A percentile compares a stretch with the other conserved stretches of the same genome.
These are phyloP conservation scores for Taxidea taxus DNA, from an alignment of 2,113 vertebrate genomes.

Conservation along the genomic window DNA sequence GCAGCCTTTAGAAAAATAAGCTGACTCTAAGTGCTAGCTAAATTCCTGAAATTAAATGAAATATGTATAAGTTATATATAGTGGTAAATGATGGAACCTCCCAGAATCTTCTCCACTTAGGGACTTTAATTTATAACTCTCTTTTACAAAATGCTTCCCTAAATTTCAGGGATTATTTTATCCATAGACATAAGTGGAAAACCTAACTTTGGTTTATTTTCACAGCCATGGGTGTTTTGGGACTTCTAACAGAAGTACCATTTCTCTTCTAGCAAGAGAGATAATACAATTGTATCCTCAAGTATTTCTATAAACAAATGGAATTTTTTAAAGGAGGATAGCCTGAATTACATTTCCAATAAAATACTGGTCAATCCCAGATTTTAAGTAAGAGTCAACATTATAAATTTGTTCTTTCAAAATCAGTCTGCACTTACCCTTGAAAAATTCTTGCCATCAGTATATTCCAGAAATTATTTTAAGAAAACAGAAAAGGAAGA, in stretches of 20 bases:
- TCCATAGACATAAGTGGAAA: background rate
- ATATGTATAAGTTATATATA: background rate
- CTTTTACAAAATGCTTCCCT: background rate
- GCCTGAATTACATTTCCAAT: background rate
- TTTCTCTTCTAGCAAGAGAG: background rate
- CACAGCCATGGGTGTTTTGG: background rate
- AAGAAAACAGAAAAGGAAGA: conserved; percentile 34
- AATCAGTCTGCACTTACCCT: background rate
- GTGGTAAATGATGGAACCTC: background rate
- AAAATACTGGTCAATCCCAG: background rate
- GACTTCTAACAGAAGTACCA: background rate
- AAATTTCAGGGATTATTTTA: background rate
- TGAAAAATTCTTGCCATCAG: background rate
- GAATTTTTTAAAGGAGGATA: background rate
- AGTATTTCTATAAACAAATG: background rate
- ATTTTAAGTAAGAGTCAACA: conserved; percentile 61
- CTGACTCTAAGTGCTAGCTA: background rate
- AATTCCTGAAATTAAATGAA: background rate
- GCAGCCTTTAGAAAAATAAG: background rate
- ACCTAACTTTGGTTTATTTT: background rate
- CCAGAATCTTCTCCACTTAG: background rate
- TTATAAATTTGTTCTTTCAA: conserved; percentile 58
- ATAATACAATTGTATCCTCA: background rate
- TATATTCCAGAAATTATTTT: background rate
- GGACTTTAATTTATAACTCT: background rate